A percentile compares a stretch with the other conserved stretches of the same genome.
Evolutionary conservation across 92 coral and sea anemone genomes (phyloP).

Genomic region (Chrysogorgia sp.): DNA sequence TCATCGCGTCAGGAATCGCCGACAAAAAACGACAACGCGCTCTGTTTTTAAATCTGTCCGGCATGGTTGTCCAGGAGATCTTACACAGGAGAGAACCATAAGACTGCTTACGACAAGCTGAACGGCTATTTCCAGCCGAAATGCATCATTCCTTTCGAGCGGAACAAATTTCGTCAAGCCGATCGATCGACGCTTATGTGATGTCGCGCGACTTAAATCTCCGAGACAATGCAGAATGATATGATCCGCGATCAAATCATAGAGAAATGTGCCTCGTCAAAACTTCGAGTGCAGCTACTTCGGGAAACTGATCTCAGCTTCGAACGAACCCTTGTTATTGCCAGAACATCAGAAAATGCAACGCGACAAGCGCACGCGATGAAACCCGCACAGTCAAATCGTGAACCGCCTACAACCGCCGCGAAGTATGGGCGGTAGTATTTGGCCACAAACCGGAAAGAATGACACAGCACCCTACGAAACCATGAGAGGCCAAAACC

Average conservation of each 20-base stretch:
- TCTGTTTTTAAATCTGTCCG: constrained; percentile 49
- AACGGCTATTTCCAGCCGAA: constrained; percentile 49
- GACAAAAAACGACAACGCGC: constrained; percentile 58
- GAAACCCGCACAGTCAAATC: neutral
- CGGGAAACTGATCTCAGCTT: constrained; percentile 45
- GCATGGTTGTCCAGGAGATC: constrained; percentile 47
- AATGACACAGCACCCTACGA: neutral
- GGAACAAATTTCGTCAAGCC: constrained; percentile 51
- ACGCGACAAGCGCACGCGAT: neutral
- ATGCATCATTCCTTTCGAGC: constrained; percentile 30
- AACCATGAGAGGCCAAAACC: neutral
- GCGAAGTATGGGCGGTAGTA: neutral
- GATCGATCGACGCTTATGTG: constrained; percentile 35
- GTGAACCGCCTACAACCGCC: neutral
- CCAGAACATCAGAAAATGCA: neutral
- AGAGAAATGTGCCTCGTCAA: constrained; percentile 51
- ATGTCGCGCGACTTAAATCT: constrained; percentile 39
- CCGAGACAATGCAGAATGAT: constrained; percentile 3
- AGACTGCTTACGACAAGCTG: constrained; percentile 48
- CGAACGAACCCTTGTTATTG: constrained; percentile 3
- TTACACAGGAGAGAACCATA: constrained; percentile 57
- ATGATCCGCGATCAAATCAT: constrained; percentile 57
- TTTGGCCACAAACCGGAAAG: neutral
- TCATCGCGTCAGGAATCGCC: constrained; percentile 47
- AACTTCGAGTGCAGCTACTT: constrained; percentile 42